These are phyloP conservation scores for Propithecus perrieri DNA, from an alignment of 2,797 vertebrate genomes.

Conservation along the genomic window DNA sequence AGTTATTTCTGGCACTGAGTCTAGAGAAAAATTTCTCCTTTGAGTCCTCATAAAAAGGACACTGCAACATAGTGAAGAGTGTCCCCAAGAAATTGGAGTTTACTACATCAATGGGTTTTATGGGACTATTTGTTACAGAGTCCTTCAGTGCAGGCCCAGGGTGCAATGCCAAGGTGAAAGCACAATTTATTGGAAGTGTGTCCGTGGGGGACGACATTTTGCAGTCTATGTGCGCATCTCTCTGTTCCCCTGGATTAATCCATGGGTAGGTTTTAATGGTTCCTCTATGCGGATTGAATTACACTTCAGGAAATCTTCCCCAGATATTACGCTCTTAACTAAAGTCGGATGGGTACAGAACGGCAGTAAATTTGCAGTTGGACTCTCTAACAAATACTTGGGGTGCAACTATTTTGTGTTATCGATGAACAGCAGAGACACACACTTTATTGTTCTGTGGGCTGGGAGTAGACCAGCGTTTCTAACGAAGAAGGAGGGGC, in stretches of 20 bases:
- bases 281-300: neutral
- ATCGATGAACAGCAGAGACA: conserved; percentile 1
- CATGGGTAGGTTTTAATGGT: neutral
- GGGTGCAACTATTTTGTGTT: neutral
- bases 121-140: neutral
- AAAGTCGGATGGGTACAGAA: neutral
- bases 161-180: neutral
- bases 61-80: neutral
- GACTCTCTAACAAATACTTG: neutral
- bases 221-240: neutral
- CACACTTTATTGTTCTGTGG: neutral
- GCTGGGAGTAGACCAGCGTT: neutral
- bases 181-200: neutral
- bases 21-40: conserved; percentile 45
- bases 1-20: neutral
- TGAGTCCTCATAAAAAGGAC: conserved; percentile 25
- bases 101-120: neutral
- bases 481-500: neutral
- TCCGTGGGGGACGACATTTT: neutral
- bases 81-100: neutral
- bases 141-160: neutral
- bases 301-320: neutral
- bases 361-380: neutral
- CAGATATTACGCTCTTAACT: neutral
- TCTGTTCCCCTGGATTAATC: neutral